Evolutionary conservation across 2,888 invertebrate species (phyloP), one percentile per base, ranked within the genome.

Genomic region (Ceriagrion tenellum): DNA sequence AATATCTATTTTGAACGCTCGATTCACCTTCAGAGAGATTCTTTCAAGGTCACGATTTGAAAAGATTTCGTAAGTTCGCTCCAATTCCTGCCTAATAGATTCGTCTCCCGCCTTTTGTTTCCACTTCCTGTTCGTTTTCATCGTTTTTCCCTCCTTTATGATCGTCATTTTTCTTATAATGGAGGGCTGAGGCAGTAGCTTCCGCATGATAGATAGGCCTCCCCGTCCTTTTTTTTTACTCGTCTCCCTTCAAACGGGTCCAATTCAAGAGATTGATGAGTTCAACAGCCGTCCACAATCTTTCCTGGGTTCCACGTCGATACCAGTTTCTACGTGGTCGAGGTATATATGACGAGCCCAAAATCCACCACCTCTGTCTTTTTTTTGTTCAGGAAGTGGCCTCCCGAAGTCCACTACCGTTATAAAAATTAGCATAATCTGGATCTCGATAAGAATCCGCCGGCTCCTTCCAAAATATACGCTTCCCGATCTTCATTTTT

Each of bases 391-490:
- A 69, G 93, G 93, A 93, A 93, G 93, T 93, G 91, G 91, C 40
- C 91, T 35, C 47, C 40, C 47, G 74, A 89, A 55, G 55, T 23
- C n/a, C 59, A 69, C 16, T 40, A 69, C 93, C 93, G 93, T 93
- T 93, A 93, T 55, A 69, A 93, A 93, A 93, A 93, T 93, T 93
- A 93, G 74, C 93, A 93, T 93, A 93, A 93, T 69, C 63, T 69
- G 47, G 59, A 74, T 63, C 93, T 40, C 93, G 93, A 93, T 93
- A 93, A 47, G n/a, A 93, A 69, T 93, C 93, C 47, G 81, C 74
- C 63, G 55, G 47, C 93, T 47, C 47, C 40, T 91, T 91, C 63
- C 35, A 35, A 89, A 89, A 55, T 88, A 89, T 55, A 55, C 55
- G n/a, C 55, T n/a, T 23, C 55, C 26, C n/a, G 89, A 55, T 88